A percentile compares a stretch with the other conserved stretches of the same genome.
Evolutionary conservation across 2,113 vertebrate genomes (phyloP).

Genomic region (Lepus timidus): DNA sequence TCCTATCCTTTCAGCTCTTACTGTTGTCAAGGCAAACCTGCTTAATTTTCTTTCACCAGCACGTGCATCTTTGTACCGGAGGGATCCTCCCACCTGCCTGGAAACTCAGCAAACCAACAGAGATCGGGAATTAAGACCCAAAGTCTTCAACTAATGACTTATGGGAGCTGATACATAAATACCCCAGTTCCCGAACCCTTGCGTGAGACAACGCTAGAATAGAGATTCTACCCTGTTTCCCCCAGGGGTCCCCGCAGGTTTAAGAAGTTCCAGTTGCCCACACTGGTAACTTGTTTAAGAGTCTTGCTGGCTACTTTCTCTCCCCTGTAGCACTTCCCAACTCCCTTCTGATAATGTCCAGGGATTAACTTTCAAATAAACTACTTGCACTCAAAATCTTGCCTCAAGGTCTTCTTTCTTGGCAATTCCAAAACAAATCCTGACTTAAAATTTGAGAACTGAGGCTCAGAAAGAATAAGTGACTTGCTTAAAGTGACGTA

Average conservation of each 20-base stretch:
- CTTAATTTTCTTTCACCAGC: not conserved
- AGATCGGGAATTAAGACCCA: not conserved
- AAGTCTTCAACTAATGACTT: not conserved
- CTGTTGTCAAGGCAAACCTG: not conserved
- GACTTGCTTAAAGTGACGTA: not conserved
- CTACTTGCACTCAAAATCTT: slow-evolving; percentile 39
- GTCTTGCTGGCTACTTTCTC: not conserved
- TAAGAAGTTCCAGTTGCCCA: not conserved
- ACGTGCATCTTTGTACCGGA: not conserved
- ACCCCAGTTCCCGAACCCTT: not conserved
- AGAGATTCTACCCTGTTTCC: not conserved
- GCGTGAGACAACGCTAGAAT: not conserved
- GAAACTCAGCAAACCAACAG: not conserved
- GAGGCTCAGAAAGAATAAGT: slow-evolving; percentile 11
- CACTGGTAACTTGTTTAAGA: not conserved
- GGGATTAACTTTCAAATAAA: slow-evolving; percentile 33
- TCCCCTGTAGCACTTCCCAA: not conserved
- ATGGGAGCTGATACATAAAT: not conserved
- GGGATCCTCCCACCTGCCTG: not conserved
- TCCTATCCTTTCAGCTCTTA: slow-evolving; percentile 8
- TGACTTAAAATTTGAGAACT: slow-evolving; percentile 33
- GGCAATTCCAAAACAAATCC: slow-evolving; percentile 16
- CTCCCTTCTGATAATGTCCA: slow-evolving; percentile 27
- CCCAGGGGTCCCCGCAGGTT: not conserved
- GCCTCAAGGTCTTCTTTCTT: not conserved